Percentiles rank a stretch among this genome's conserved stretches.
Conservation (phyloP, 2,797 vertebrate genomes). For the Bovichtus variegatus region DNA sequence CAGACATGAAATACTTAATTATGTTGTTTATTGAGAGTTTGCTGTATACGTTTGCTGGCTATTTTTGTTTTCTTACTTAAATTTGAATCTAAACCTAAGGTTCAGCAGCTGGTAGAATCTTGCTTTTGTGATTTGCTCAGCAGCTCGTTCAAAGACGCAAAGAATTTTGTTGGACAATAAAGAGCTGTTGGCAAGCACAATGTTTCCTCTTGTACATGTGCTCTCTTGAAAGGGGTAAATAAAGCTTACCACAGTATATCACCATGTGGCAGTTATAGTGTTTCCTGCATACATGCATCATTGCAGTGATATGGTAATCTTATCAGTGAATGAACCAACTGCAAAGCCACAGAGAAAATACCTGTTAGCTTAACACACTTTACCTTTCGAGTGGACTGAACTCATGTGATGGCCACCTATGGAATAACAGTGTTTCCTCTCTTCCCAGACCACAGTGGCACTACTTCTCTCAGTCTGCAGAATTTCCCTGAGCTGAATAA, state of each 20-base stretch:
- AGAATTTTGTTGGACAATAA: slow-evolving; percentile 53
- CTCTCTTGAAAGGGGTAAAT: slow-evolving; percentile 51
- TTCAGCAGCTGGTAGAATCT: slow-evolving; percentile 16
- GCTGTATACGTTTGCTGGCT: too few species aligned
- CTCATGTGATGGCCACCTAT: slow-evolving; percentile 48
- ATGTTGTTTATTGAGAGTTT: too few species aligned
- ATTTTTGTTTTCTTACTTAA: too few species aligned
- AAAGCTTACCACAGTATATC: slow-evolving; percentile 37
- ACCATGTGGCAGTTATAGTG: slow-evolving; percentile 49
- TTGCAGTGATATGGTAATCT: slow-evolving; percentile 7
- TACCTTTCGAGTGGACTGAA: slow-evolving; percentile 12
- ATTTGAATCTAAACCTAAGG: too few species aligned
- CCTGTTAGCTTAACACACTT: background rate
- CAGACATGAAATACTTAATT: too few species aligned
- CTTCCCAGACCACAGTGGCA: slow-evolving; percentile 52
- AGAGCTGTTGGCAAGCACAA: slow-evolving; percentile 39
- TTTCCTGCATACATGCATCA: slow-evolving; percentile 25
- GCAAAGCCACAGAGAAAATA: slow-evolving; percentile 12
- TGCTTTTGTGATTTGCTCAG: slow-evolving; percentile 31
- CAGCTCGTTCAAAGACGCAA: slow-evolving; percentile 26
- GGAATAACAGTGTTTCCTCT: slow-evolving; percentile 36
- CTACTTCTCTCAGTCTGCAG: slow-evolving; percentile 43
- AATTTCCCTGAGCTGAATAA: slow-evolving; percentile 72
- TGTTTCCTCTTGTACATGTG: slow-evolving; percentile 46
- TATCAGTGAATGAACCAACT: slow-evolving; percentile 12